Percentiles rank a stretch among this genome's conserved stretches.
Conservation (phyloP, 2,888 invertebrate genomes). For the Lasius fuliginosus region DNA sequence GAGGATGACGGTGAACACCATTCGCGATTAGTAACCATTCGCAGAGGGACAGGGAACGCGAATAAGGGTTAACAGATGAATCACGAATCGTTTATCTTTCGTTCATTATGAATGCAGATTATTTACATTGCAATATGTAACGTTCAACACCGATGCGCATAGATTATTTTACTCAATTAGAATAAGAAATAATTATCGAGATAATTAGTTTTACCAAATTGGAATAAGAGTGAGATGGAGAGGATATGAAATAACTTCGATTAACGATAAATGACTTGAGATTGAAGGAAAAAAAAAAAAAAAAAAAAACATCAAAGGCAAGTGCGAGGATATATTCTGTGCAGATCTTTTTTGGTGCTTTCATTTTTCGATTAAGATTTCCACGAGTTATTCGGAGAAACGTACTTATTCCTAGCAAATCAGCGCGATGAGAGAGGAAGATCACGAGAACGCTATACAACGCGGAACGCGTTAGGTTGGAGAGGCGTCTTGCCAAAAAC, state of each 20-base stretch:
- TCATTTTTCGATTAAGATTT: not conserved
- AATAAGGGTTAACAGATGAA: not conserved
- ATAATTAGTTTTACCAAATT: not conserved
- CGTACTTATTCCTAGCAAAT: conserved; percentile 10
- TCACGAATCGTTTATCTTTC: not conserved
- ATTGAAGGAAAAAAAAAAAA: not conserved
- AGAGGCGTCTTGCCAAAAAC: conserved; percentile 18
- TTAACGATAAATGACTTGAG: not conserved
- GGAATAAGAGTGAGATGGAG: not conserved
- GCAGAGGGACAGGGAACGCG: not conserved
- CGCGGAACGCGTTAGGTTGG: not conserved
- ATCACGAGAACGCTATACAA: not conserved
- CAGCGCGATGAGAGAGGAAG: not conserved
- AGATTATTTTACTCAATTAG: not conserved
- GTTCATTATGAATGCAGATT: not conserved
- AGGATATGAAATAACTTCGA: not conserved
- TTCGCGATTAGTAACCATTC: conserved; percentile 33
- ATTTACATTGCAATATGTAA: not conserved
- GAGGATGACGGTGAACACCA: not conserved
- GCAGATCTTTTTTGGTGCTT: not conserved
- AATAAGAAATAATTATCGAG: not conserved
- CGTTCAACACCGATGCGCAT: not conserved
- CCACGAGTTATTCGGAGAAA: not conserved
- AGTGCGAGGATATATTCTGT: not conserved
- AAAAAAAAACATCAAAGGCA: not conserved